Percentiles rank a stretch among this genome's conserved stretches.
Conservation (phyloP, 2,113 vertebrate genomes). For the Albula glossodonta region DNA sequence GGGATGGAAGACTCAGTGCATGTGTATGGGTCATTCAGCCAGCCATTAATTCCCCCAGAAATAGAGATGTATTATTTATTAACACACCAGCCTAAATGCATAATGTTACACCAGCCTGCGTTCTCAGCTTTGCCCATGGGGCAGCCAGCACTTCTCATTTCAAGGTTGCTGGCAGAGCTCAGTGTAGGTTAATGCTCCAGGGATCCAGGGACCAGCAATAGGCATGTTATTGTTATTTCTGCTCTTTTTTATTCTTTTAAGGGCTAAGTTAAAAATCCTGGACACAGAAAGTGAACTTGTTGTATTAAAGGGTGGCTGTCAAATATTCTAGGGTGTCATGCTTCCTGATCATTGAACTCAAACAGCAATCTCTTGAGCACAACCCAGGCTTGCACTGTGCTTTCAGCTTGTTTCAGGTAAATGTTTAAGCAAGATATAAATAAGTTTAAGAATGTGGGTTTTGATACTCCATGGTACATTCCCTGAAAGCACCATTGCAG, state of each 20-base stretch:
- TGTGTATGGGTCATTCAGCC: neutral
- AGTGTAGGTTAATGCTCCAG: neutral
- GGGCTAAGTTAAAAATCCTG: neutral
- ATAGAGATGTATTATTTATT: neutral
- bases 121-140: neutral
- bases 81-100: neutral
- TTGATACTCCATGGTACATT: neutral
- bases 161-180: neutral
- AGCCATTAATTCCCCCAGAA: slow-evolving; percentile 1
- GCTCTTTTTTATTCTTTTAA: neutral
- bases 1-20: neutral
- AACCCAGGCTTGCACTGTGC: neutral
- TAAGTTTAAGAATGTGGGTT: neutral
- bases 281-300: neutral
- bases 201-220: neutral
- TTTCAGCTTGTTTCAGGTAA: neutral
- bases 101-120: neutral
- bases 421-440: neutral
- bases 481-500: neutral
- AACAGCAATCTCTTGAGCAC: neutral
- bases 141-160: neutral
- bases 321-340: neutral
- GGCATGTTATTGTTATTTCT: neutral
- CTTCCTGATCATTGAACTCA: neutral
- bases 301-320: neutral